Evolutionary conservation across 2,113 vertebrate species (phyloP).

Genomic region (Potamarius usumacintae): DNA sequence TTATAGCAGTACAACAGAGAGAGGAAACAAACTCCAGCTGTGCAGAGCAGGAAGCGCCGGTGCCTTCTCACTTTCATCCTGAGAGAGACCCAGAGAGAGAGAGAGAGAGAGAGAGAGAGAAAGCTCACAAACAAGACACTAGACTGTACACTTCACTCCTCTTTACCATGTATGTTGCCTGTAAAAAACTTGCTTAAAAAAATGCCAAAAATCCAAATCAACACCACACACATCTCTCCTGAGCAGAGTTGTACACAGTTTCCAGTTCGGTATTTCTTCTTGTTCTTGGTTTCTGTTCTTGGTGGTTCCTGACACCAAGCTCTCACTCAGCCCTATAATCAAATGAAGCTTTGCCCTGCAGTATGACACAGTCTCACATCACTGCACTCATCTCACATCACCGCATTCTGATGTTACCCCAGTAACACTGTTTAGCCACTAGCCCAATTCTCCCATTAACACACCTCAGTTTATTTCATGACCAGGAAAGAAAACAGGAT

Average conservation of each 20-base stretch:
- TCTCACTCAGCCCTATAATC: not conserved
- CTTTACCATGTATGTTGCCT: not conserved
- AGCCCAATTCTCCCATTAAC: not conserved
- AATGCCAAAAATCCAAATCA: not conserved
- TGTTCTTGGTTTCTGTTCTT: not conserved
- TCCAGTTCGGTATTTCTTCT: not conserved
- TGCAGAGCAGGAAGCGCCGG: constrained; percentile 82
- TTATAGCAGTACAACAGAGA: constrained; percentile 85
- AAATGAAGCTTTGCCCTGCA: not conserved
- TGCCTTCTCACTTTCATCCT: constrained; percentile 86
- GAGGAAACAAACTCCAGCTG: constrained; percentile 82
- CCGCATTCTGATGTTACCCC: not conserved
- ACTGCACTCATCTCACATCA: not conserved
- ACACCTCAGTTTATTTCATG: not conserved
- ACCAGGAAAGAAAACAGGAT: not conserved
- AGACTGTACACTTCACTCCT: no score
- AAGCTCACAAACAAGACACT: not conserved
- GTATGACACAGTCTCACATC: not conserved
- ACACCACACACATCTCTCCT: not conserved
- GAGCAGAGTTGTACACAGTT: not conserved
- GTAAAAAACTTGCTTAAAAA: not conserved
- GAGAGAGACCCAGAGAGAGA: constrained; percentile 24
- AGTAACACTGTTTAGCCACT: not conserved
- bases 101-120: not conserved
- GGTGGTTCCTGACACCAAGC: not conserved